Base-by-base conservation (phyloP, 2,888 invertebrate species). In the Tiphia femorata region DNA sequence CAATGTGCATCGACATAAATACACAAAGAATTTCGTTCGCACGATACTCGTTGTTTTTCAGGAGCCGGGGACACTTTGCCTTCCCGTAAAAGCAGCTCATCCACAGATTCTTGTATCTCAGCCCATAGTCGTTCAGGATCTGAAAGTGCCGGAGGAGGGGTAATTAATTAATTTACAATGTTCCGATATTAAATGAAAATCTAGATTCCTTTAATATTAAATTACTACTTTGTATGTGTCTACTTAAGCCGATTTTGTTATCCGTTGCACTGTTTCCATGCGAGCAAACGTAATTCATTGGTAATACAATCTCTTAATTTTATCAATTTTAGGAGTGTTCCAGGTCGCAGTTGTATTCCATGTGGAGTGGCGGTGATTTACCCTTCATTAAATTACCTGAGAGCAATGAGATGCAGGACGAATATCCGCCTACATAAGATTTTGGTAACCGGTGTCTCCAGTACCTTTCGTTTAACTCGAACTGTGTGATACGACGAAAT, bases 61-160 rank as follows among this genome's bases (percentile, higher is more conserved):
- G 77, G 75, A 43, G 69, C 73, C 10, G 55, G 71, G 17, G 82
- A 83, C 49, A 60, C 73, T 27, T 70, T 87, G 57, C 85, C 86
- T 10, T 88, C 88, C 19, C 84, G 88, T 19, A 87, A 88, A 77
- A 88, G 87, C 75, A 88, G 88, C 64, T 88, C 88, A 35, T 88
- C 88, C 0, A 88, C 88, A 3, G 88, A 88, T 58, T 88, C 88
- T 27, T 88, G 88, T 73, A 79, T 88, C 27, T 88, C 88, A 3
- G 86, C 87, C 27, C 87, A 88, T 65, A 87, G 87, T 65, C 82
- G 87, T 56, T 88, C 88, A 1, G 86, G 86, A 16, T 87, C 85
- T 33, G 86, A 84, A 48, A 84, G 86, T 65, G 86, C 86, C 42
- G 84, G 84, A 41, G 82, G 81, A 42, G 83, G 80, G 72, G 83